Evolutionary conservation across 2,797 vertebrate genomes (phyloP), one percentile per base, ranked within the genome.

Genomic region (Onychomys leucogaster): DNA sequence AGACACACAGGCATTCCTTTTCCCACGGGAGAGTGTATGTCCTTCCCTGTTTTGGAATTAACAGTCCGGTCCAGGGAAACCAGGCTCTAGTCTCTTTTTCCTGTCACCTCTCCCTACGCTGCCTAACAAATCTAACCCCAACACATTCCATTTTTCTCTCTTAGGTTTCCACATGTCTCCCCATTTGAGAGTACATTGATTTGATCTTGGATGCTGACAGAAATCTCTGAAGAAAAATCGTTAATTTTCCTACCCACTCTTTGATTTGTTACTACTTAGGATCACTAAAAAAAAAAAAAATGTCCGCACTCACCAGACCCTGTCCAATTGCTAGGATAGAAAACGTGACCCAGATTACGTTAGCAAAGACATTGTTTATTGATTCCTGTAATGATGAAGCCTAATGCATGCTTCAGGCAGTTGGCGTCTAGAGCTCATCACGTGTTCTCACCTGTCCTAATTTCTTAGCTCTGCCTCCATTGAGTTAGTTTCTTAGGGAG

Each of bases 251-350:
- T 93, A 41, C 2, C 90, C 16, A n/a, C 10, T 29, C 16, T 90
- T 94, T 94, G 63, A 76, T 89, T 95, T 96, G 13, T 75, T 93
- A 19, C 61, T 81, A 52, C 34, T 92, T 89, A 95, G 43, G 61
- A 63, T 75, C 19, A 41, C 25, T 83, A 69, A 61, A n/a, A 80
- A 29, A 13, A 37, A 57, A 49, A n/a, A 0, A 21, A 76, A 19
- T 49, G 2, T 61, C 9, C 95, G 27, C 71, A n/a, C 69, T 92
- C 57, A 73, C 76, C 71, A 34, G 67, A 96, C 83, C 41, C 37
- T 9, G 37, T 49, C n/a, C 29, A 46, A 17, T 3, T 78, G 43
- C 25, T 80, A 93, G 34, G 49, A 94, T 0, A 93, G 61, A 95
- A 87, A 71, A 12, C 86, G 32, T 76, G 86, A 96, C 69, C 78